phyloP scores from a whole-genome alignment of 2,113 vertebrate genomes.

The Trogon surrucura region DNA sequence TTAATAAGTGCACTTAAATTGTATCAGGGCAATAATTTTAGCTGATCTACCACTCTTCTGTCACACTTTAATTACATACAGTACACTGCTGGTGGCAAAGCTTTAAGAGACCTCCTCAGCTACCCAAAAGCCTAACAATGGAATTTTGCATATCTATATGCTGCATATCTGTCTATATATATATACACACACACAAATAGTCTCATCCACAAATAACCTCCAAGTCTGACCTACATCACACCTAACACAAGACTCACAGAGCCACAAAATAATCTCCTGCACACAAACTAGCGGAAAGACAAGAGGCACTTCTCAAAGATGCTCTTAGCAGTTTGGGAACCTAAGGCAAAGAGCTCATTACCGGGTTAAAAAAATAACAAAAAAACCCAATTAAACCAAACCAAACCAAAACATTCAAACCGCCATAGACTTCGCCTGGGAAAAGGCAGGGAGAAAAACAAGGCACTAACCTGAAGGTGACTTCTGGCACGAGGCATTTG shows the following conservation, averaged over 20 bases:
- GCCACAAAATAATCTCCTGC: background rate
- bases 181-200: rapidly evolving
- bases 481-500: conserved; percentile 95
- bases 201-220: background rate
- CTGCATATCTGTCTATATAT: too few relatives aligned
- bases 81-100: background rate
- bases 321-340: background rate
- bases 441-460: background rate
- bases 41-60: background rate
- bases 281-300: background rate
- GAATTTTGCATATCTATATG: too few relatives aligned
- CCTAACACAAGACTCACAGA: background rate
- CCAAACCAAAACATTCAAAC: background rate
- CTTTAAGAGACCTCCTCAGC: background rate
- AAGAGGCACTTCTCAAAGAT: background rate
- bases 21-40: background rate
- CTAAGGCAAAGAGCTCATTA: background rate
- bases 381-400: too few relatives aligned
- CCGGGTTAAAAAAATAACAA: too few relatives aligned
- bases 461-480: conserved; percentile 93
- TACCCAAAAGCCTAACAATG: background rate
- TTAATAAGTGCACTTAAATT: background rate
- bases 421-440: rapidly evolving
- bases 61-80: background rate
- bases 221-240: background rate